Percentiles rank a stretch among this genome's conserved stretches.
Evolutionary conservation across 1,140 invertebrate species (phyloP).

Genomic region (Leptinotarsa lineolata): DNA sequence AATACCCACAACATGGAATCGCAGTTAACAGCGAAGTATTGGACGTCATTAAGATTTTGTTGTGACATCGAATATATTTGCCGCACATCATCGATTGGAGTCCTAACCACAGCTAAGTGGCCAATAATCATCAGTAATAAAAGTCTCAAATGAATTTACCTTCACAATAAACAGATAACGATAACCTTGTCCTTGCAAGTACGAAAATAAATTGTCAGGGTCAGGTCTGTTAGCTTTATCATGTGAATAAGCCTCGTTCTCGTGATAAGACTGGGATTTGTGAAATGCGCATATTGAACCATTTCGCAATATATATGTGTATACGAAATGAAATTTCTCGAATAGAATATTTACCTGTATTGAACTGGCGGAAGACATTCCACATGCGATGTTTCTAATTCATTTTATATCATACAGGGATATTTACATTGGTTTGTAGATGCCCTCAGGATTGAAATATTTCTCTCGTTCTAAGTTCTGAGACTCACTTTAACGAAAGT

Average conservation of each 20-base stretch:
- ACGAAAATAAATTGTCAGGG: constrained; percentile 52
- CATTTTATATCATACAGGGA: too few species aligned
- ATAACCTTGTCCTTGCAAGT: constrained; percentile 36
- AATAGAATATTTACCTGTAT: background rate
- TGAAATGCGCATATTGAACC: background rate
- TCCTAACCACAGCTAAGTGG: background rate
- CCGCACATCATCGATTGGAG: background rate
- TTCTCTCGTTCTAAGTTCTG: too few species aligned
- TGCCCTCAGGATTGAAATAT: too few species aligned
- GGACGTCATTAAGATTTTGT: too few species aligned
- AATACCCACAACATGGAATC: too few species aligned
- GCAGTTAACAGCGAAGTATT: too few species aligned
- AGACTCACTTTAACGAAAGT: too few species aligned
- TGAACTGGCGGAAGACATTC: too few species aligned
- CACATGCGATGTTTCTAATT: too few species aligned
- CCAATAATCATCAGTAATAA: constrained; percentile 6
- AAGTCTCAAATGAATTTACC: constrained; percentile 16
- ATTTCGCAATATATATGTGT: background rate
- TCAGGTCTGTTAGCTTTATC: constrained; percentile 43
- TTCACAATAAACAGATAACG: constrained; percentile 25
- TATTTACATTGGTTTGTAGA: too few species aligned
- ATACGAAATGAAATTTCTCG: constrained; percentile 1
- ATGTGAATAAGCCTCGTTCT: constrained; percentile 12
- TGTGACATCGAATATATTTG: background rate
- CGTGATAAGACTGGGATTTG: background rate